A percentile compares a stretch with the other conserved stretches of the same genome.
These are phyloP conservation scores for Bettongia penicillata DNA, from an alignment of 2,113 vertebrate genomes.

Conservation along the genomic window DNA sequence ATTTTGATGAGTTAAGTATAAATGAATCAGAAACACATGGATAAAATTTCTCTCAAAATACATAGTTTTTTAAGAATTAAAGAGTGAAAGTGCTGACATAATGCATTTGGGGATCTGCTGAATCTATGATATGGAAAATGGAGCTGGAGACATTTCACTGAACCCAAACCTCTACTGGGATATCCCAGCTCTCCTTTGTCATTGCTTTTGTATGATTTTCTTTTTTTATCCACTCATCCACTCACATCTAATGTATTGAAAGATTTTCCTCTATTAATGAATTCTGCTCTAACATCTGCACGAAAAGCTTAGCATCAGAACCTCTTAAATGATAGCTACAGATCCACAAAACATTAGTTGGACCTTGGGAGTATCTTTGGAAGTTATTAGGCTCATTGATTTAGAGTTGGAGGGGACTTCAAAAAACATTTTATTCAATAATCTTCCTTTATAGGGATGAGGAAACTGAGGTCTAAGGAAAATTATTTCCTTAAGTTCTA, in stretches of 20 bases:
- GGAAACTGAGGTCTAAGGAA: not conserved
- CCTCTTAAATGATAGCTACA: not conserved
- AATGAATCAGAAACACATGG: slow-evolving; percentile 30
- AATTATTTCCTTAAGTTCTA: not conserved
- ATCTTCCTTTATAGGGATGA: not conserved
- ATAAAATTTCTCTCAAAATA: slow-evolving; percentile 35
- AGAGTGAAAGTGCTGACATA: slow-evolving; percentile 4
- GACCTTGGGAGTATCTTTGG: slow-evolving; percentile 1
- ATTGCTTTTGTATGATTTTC: not conserved
- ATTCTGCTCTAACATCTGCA: not conserved
- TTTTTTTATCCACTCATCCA: not conserved
- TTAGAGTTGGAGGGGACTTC: not conserved
- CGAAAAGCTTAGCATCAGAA: not conserved
- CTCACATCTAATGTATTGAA: not conserved
- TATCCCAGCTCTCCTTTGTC: slow-evolving; percentile 8
- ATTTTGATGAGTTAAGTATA: slow-evolving; percentile 52
- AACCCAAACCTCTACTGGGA: not conserved
- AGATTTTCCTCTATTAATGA: not conserved
- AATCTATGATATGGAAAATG: slow-evolving; percentile 24
- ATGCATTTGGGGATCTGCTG: not conserved
- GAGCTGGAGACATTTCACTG: slow-evolving; percentile 41
- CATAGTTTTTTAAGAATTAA: slow-evolving; percentile 36
- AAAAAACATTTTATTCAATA: not conserved
- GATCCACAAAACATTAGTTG: not conserved
- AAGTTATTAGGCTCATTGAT: not conserved